A percentile compares a stretch with the other conserved stretches of the same genome.
Evolutionary conservation across 2,888 invertebrate species (phyloP).

Genomic region (Poecilus cupreus): DNA sequence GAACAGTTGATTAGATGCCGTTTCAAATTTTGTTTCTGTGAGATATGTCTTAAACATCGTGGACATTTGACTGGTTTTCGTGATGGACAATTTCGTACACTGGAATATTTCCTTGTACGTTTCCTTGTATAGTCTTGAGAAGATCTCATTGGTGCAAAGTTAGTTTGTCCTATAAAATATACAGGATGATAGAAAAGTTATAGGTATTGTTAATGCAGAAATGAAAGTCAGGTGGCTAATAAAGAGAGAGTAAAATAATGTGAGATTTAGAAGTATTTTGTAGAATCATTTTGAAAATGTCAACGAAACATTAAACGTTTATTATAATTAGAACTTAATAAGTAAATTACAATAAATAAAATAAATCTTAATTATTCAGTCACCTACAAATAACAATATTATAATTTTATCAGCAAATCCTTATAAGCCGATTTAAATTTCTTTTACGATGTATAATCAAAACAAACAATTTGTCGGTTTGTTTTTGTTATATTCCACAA

Average conservation of each 20-base stretch:
- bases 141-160: too few species aligned
- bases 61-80: slow-evolving; percentile 6
- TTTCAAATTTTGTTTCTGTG: background rate
- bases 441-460: too few species aligned
- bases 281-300: background rate
- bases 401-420: too few species aligned
- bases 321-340: background rate
- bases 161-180: background rate
- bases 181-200: background rate
- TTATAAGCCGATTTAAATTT: too few species aligned
- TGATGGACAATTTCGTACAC: background rate
- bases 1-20: background rate
- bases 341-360: too few species aligned
- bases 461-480: too few species aligned
- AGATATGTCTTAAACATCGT: background rate
- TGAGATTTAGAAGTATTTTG: background rate
- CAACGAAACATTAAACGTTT: background rate
- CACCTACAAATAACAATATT: too few species aligned
- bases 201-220: background rate
- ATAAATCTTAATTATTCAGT: too few species aligned
- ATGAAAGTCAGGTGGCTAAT: background rate
- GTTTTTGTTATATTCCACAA: too few species aligned
- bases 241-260: too few species aligned
- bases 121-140: background rate
- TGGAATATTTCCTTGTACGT: background rate